Evolutionary conservation across 1,140 invertebrate genomes (phyloP).

Genomic region (Scaptomyza pallida): DNA sequence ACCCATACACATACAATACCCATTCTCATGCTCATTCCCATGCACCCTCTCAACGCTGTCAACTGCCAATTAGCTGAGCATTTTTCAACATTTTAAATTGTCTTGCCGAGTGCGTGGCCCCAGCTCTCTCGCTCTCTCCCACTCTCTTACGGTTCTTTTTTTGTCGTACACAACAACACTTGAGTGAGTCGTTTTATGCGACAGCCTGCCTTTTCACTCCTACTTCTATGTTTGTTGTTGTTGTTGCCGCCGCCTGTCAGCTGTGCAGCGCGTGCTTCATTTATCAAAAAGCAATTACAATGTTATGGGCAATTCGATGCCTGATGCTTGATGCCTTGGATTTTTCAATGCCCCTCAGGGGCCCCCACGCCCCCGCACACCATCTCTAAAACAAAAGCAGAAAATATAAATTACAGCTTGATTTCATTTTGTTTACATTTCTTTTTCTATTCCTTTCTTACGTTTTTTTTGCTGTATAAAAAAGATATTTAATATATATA

Average conservation of each 20-base stretch:
- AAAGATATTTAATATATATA: background rate
- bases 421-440: slow-evolving; percentile 15
- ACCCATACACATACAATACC: slow-evolving; percentile 21
- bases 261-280: slow-evolving; percentile 79
- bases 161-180: slow-evolving; percentile 36
- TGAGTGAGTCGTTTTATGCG: slow-evolving; percentile 67
- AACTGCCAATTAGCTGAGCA: slow-evolving; percentile 80
- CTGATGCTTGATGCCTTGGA: slow-evolving; percentile 39
- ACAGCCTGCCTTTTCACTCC: slow-evolving; percentile 10
- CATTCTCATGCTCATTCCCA: slow-evolving; percentile 45
- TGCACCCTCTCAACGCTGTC: slow-evolving; percentile 69
- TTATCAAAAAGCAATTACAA: slow-evolving; percentile 82
- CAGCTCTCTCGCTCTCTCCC: slow-evolving; percentile 9
- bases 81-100: slow-evolving; percentile 81
- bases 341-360: slow-evolving; percentile 37
- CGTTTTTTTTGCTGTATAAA: slow-evolving; percentile 13
- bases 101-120: slow-evolving; percentile 71
- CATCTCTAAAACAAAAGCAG: slow-evolving; percentile 61
- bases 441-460: background rate
- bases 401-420: background rate
- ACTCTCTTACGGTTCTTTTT: background rate
- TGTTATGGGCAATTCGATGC: slow-evolving; percentile 70
- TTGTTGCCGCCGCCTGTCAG: slow-evolving; percentile 60
- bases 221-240: slow-evolving; percentile 14
- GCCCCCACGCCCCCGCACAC: slow-evolving; percentile 29